Evolutionary conservation across 2,113 vertebrate genomes (phyloP), one percentile per base, ranked within the genome.

Genomic region (Acanthochromis polyacanthus): DNA sequence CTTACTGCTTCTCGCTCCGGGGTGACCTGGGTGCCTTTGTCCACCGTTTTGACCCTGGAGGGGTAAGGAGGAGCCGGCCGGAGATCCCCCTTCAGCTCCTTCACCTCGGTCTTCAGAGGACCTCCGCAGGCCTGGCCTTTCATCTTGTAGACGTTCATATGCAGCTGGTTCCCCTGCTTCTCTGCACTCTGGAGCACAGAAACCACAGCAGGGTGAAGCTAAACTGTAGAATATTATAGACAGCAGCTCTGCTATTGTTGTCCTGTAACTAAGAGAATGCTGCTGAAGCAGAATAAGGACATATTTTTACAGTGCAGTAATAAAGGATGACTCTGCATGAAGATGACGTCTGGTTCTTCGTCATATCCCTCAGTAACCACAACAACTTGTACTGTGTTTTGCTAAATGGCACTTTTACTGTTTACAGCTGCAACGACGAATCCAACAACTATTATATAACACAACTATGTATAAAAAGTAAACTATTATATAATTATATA

Each of bases 141-240:
- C 87, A 94, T 94, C 81, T 96, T 96, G 60, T 98, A 96, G 38
- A 96, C 96, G 63, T 97, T 97, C 95, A 99, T 96, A 89, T 97
- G 96, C 22, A 99, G 93, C 43, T 95, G 95, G 92, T 96, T 97
- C 72, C 96, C 96, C 89, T 98, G 97, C 81, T 97, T 97, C 75
- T 95, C 88, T 28, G 96, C 96, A 92, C 96, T 97, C 97, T 99
- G 10, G 3, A 11, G 15, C 43, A 77, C 30, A 14, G 17, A 43
- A 10, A 65, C 45, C 2, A 4, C 1, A 23, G n/a, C 16, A 38
- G 15, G 3, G 10, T 25, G 51, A 40, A 51, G 53, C 11, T 38
- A 15, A 19, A 28, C 25, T 25, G 25, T 25, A 25, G 25, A 25
- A 25, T 25, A 25, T 25, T 25, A 25, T 3, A 25, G 25, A 3